Base-by-base conservation (phyloP, 2,888 invertebrate species). In the Brenthis daphne region DNA sequence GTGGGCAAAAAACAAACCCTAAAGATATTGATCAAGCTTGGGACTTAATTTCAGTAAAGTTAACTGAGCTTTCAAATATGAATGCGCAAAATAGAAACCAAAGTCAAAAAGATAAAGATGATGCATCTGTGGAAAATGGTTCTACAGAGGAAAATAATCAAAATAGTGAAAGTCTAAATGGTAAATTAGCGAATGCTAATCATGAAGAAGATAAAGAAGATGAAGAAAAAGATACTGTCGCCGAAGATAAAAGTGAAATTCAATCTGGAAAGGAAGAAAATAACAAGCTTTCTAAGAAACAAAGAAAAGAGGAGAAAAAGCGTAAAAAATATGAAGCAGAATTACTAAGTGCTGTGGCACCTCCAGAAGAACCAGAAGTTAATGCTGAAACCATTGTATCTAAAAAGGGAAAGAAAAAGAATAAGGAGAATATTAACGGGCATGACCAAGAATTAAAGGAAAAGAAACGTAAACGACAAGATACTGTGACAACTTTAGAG, bases 11-110 rank as follows among this genome's bases (percentile, higher is more conserved):
- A 81, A 88, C 95, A 54, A 94, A 94, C 75, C 84, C 85, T 61
- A 83, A 86, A 56, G 93, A 95, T 65, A 93, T 95, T 64, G 95
- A 95, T 75, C 94, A 94, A 69, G 95, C 96, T 3, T 97, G 97
- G 95, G 93, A 95, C 55, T 89, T 95, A 85, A 87, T 92, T 57
- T 90, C 94, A 47, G 92, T 94, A 0, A 94, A 95, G 79, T 86
- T 94, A 58, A 84, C 92, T 58, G 87, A 89, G 20, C 82, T 94
- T 48, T 91, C 94, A 13, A 86, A 80, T 75, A 80, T 80, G 63
- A 86, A 78, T 74, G 71, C 69, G 57, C 77, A 79, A 65, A 80
- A 77, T 71, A 80, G 68, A 68, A 80, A 82, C 72, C 79, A 82
- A 69, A 86, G 83, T 74, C 80, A 81, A 68, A 85, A 85, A 64